Base-by-base conservation (phyloP, 2,888 invertebrate species). In the Volucella inanis region DNA sequence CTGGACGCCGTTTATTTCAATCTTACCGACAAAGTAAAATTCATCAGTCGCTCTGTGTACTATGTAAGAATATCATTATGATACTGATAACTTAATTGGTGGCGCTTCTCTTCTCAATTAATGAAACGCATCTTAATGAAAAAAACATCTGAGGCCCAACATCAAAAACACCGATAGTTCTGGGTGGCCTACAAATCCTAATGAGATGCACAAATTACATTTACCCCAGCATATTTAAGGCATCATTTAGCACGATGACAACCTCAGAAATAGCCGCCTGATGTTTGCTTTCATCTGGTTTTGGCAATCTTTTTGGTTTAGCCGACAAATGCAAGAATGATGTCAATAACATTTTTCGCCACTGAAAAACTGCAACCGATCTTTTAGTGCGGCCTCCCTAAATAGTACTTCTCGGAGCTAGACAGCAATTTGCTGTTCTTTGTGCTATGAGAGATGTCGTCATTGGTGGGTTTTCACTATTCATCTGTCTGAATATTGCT, bases 81-180 rank as follows among this genome's bases (percentile, higher is more conserved):
- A 55, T 38, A 22, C 38, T 82, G 82, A 83, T 78, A 68, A 67
- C 82, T 83, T 83, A 83, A 83, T 83, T 74, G 78, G 72, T 74
- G 78, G 82, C 78, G 82, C 78, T 71, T 68, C 49, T 10, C 10
- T 22, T 67, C 45, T n/a, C 59, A 67, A 57, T 65, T 78, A 72
- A 54, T 57, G 70, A 59, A 15, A 39, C 62, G 22, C 59, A 10
- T 52, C 18, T 14, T 31, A 6, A 31, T 31, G 31, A 31, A 6
- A 31, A n/a, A 31, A 31, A 31, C 31, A 4, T 45, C 22, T 45
- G 41, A 54, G 52, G 6, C 14, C 12, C 15, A 39, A 74, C 31
- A 76, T 76, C 49, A 76, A 71, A 52, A 65, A 18, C 38, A 12
- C 62, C 67, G 41, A 67, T 15, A 54, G 77, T 67, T 78, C 55